Evolutionary conservation across 2,888 invertebrate genomes (phyloP), one percentile per base, ranked within the genome.

Genomic region (Morpho achilles): DNA sequence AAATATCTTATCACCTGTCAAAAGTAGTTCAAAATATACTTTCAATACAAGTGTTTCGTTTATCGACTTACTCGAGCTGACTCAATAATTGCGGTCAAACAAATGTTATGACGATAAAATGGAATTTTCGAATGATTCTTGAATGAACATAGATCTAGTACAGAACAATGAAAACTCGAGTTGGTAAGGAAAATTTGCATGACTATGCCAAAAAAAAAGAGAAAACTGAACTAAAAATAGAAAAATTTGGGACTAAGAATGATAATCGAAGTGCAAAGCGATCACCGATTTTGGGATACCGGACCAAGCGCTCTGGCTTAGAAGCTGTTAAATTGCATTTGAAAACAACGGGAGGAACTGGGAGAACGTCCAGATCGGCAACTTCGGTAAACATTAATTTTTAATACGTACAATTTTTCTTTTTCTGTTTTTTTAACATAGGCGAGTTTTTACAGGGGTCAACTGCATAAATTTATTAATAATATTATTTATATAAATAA

Each of bases 261-360:
- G 70, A 69, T n/a, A 61, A 55, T 39, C 60, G 60, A 46, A 54
- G 64, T 46, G 64, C 56, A 16, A 69, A 65, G 44, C 60, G 63
- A 7, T 69, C 74, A 40, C 77, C 75, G 3, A 67, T 68, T 9
- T 60, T 53, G 23, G 62, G 50, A 9, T 71, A 67, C 2, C 69
- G 80, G 10, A 66, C 66, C 22, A 90, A 90, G 69, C 75, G 90
- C 50, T 89, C 90, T 8, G 90, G 90, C 2, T 70, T 88, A 45
- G 90, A 88, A 32, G 90, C 90, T 42, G 90, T 90, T 10, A 89
- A 87, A 67, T 70, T 90, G 48, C 86, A 90, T 66, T 72, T 88
- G 45, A 61, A 88, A 65, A 71, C 72, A 39, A 88, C 89, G 3
- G 89, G 89, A 42, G 79, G 81, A 58, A 87, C 84, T 10, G 90